Evolutionary conservation across 2,797 vertebrate genomes (phyloP), one percentile per base, ranked within the genome.

Genomic region (Cyclura pinguis): DNA sequence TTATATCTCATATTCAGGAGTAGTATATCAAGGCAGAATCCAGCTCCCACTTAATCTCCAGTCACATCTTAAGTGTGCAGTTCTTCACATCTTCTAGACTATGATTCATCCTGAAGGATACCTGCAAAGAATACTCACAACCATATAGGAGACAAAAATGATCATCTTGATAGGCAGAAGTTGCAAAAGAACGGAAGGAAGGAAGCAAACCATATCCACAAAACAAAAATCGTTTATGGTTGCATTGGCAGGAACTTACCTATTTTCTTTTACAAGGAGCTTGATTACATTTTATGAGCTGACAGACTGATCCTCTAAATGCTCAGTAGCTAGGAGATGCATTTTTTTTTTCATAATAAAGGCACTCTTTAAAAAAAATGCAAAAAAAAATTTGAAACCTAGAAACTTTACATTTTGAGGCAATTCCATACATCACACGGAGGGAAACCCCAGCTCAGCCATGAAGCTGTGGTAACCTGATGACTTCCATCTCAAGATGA

Each of bases 251-350:
- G 88, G 85, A 89, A 64, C 24, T 64, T 84, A 57, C 38, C 22
- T 77, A 29, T 84, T 67, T 77, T 84, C 38, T 52, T 88, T 73
- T 0, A 0, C 83, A 59, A 85, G 67, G 5, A 47, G 87, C 94
- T 90, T 88, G 91, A 93, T 94, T 7, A 87, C 81, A 86, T 87
- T 95, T 94, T 88, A 93, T 83, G 80, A 92, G 72, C 32, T 84
- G 88, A 84, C 32, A 89, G 42, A 64, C 20, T 38, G 73, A 52
- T 77, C 14, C 88, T 47, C 38, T 35, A 84, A 89, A 32, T 84
- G 42, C 3, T 38, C 55, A 84, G 42, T 59, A 35, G 55, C 42
- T 73, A 29, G 42, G 32, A 84, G 38, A 76, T 84, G 81, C 55
- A 76, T n/a, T 6, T 16, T 47, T 16, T 42, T 84, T 6, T 38